Conservation (phyloP, 2,113 vertebrate species). For the Natator depressus region DNA sequence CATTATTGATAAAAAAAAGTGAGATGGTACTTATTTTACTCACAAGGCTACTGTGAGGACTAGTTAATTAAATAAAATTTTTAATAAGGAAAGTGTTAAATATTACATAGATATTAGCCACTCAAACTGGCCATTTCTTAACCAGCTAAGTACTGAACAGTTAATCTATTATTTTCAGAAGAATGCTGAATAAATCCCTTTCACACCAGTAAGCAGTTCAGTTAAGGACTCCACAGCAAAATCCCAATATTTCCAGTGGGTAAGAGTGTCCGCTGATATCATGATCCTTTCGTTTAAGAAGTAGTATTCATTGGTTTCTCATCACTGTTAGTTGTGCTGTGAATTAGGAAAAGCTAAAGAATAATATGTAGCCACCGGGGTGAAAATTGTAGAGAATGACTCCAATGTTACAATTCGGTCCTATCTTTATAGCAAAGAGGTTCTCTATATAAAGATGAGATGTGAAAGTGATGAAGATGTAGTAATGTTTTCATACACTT, state of each 20-base stretch:
- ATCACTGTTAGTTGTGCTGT: slow-evolving; percentile 30
- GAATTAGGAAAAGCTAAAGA: slow-evolving; percentile 48
- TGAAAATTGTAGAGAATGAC: slow-evolving; percentile 44
- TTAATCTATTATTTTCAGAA: background rate
- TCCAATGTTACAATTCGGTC: slow-evolving; percentile 50
- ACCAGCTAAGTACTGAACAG: background rate
- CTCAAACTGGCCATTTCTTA: background rate
- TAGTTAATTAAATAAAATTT: background rate
- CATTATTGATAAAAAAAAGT: background rate
- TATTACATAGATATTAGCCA: background rate
- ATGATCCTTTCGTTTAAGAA: slow-evolving; percentile 21
- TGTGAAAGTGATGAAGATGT: slow-evolving; percentile 71
- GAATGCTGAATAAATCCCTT: background rate
- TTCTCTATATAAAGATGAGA: slow-evolving; percentile 64
- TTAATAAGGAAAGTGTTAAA: background rate
- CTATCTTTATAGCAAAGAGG: slow-evolving; percentile 54
- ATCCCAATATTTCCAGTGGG: background rate
- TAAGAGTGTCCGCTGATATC: background rate
- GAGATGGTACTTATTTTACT: background rate
- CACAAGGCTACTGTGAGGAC: background rate
- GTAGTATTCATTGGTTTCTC: slow-evolving; percentile 42
- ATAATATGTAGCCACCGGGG: slow-evolving; percentile 23
- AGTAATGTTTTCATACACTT: slow-evolving; percentile 77
- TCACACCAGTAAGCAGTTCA: background rate
- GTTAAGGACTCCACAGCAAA: background rate